Evolutionary conservation across 2,113 vertebrate species (phyloP), one percentile per base, ranked within the genome.

Genomic region (Myotis davidii): DNA sequence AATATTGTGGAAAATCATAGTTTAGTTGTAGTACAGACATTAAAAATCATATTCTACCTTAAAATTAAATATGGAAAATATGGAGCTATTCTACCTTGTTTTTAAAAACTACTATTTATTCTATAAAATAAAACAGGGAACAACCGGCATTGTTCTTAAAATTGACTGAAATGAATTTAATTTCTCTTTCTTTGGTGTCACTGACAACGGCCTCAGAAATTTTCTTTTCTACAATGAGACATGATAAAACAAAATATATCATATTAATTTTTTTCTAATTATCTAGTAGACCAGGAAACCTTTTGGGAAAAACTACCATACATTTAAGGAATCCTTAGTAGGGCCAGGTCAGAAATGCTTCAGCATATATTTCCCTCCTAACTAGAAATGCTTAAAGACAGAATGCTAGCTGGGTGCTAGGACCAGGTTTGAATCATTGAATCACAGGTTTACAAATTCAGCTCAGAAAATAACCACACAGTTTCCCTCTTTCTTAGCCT

Each of bases 211-310:
- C 34, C 37, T 81, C 42, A 56, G 91, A 69, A 45, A 3, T 45
- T n/a, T 67, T 89, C 72, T 77, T 88, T 95, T 90, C 69, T 87
- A 88, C 50, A 29, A 48, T 59, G 42, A 93, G n/a, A 91, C 83
- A 85, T 52, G 27, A 87, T 25, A 69, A 45, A 87, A 72, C 8
- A 74, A 78, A 85, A 72, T 73, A 4, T 52, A 83, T 69, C 79
- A 65, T 87, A 50, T 59, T 73, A 37, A 25, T 61, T 96, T 61
- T 50, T 77, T 83, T 84, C 77, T 93, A 7, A 77, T 87, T 76
- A 76, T 34, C 45, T n/a, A 81, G 8, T 52, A 78, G 39, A 45
- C 18, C 27, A 85, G 59, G 77, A 81, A 96, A 59, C 5, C n/a
- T 85, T 52, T 42, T 29, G 56, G 59, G 20, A 87, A 45, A 86